Evolutionary conservation across 2,888 invertebrate species (phyloP).

Genomic region (Drosophila longiperda): DNA sequence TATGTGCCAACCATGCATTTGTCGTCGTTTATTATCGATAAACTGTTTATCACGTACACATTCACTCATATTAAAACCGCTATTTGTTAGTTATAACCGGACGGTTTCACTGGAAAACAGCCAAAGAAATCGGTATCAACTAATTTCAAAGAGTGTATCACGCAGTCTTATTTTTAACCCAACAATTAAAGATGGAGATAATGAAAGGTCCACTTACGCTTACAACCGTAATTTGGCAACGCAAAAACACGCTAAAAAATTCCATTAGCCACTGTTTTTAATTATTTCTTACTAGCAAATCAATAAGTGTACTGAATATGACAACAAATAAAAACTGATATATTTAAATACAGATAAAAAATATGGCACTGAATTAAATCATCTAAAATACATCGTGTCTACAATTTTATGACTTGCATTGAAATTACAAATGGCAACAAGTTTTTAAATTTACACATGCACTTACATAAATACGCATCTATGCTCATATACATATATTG

Average conservation of each 20-base stretch:
- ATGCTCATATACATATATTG: not conserved
- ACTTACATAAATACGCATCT: not conserved
- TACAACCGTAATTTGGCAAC: not conserved
- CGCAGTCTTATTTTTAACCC: not conserved
- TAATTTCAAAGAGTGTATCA: not conserved
- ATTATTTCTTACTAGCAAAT: not conserved
- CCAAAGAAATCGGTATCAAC: not conserved
- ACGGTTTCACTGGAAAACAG: slow-evolving; percentile 12
- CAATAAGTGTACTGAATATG: not conserved
- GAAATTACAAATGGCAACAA: not conserved
- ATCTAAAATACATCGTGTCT: not conserved
- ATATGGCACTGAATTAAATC: not conserved
- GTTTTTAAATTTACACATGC: not conserved
- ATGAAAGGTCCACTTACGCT: not conserved
- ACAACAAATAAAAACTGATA: not conserved
- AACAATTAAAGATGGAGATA: not conserved
- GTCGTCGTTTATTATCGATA: not conserved
- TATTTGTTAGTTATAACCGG: not conserved
- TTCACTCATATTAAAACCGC: not conserved
- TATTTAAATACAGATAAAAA: not conserved
- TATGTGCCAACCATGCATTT: not conserved
- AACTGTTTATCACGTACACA: not conserved
- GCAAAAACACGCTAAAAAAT: not conserved
- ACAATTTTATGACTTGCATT: not conserved
- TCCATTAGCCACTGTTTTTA: not conserved